Evolutionary conservation across 2,888 invertebrate species (phyloP).

Genomic region (Busseola fusca): DNA sequence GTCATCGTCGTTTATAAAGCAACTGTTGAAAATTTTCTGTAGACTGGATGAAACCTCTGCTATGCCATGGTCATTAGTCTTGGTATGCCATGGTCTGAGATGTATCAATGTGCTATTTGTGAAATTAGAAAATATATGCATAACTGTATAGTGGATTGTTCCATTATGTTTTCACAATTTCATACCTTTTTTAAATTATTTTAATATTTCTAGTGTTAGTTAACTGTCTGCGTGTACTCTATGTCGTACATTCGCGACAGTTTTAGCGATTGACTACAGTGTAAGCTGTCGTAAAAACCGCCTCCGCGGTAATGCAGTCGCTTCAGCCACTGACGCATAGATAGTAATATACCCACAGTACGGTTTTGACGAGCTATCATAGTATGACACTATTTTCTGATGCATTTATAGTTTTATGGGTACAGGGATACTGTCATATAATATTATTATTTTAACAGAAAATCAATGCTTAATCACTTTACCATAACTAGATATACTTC

Average conservation of each 20-base stretch:
- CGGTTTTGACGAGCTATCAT: no score
- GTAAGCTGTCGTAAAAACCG: constrained; percentile 64
- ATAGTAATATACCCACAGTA: background rate
- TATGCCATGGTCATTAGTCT: background rate
- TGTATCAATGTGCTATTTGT: background rate
- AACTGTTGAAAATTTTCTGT: background rate
- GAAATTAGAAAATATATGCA: background rate
- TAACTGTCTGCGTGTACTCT: constrained; percentile 4
- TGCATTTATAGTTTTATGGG: background rate
- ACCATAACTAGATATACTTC: background rate
- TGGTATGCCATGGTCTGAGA: background rate
- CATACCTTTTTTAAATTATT: no score
- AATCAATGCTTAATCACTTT: no score
- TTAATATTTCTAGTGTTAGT: background rate
- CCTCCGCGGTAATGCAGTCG: constrained; percentile 51
- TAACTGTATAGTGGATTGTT: background rate
- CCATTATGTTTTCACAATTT: background rate
- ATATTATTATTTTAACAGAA: background rate
- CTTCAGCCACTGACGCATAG: constrained; percentile 28
- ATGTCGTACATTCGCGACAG: constrained; percentile 17
- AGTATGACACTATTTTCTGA: background rate
- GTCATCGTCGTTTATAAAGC: no score
- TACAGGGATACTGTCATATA: no score
- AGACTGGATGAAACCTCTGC: background rate
- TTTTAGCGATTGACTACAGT: constrained; percentile 40